These are phyloP conservation scores for Drosophila neotestacea DNA, from an alignment of 2,888 invertebrate genomes.

Conservation along the genomic window DNA sequence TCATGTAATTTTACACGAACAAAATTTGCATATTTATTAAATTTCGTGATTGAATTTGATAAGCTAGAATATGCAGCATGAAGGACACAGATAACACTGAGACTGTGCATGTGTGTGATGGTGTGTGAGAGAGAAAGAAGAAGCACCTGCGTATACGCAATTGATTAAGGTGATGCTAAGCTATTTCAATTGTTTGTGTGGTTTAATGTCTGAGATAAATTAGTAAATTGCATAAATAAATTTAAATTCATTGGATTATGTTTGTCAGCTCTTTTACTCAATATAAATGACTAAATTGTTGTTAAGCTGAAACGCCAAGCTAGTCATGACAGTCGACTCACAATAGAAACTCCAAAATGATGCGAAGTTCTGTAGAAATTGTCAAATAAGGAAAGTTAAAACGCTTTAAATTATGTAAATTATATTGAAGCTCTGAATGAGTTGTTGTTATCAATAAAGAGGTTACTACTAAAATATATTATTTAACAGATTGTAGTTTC, in stretches of 20 bases:
- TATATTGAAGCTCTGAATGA: not conserved
- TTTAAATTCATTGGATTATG: conserved; percentile 20
- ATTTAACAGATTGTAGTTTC: not conserved
- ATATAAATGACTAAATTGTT: conserved; percentile 46
- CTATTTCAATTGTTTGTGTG: conserved; percentile 24
- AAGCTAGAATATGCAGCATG: conserved; percentile 30
- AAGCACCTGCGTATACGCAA: conserved; percentile 14
- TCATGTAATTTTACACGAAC: conserved; percentile 57
- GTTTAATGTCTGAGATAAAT: conserved; percentile 31
- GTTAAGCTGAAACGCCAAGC: conserved; percentile 39
- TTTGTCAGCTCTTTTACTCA: conserved; percentile 20
- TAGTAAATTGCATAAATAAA: conserved; percentile 32
- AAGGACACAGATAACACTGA: conserved; percentile 19
- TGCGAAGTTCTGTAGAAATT: conserved; percentile 18
- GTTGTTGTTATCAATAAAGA: conserved; percentile 5
- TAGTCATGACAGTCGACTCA: conserved; percentile 31
- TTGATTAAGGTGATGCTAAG: conserved; percentile 25
- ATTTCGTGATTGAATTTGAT: conserved; percentile 72
- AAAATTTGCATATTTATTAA: conserved; percentile 78
- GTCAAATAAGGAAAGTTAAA: conserved; percentile 22
- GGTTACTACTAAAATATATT: not conserved
- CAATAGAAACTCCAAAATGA: conserved; percentile 12
- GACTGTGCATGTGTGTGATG: conserved; percentile 4
- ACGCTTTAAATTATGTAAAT: conserved; percentile 15
- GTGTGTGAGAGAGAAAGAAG: conserved; percentile 11